phyloP scores from a whole-genome alignment of 2,888 invertebrate species.

The Rhagium mordax region DNA sequence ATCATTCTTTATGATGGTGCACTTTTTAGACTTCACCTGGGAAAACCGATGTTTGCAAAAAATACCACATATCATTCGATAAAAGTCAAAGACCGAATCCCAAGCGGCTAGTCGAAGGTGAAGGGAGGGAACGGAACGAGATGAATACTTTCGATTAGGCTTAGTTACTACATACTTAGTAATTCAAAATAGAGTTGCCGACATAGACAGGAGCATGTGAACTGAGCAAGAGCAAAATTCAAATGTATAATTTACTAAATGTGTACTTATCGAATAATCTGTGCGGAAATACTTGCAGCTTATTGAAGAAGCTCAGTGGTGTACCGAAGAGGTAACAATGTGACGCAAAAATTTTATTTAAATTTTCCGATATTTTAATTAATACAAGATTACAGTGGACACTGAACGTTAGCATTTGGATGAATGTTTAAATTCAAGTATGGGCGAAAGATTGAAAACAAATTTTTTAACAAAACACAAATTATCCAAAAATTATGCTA shows the following conservation, averaged over 20 bases:
- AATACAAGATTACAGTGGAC: too few species aligned
- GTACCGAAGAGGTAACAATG: too few species aligned
- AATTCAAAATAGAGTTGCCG: conserved; percentile 26
- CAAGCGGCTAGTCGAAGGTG: neutral
- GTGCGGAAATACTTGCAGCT: conserved; percentile 4
- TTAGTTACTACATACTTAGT: conserved; percentile 21
- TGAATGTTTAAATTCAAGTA: too few species aligned
- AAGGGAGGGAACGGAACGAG: conserved; percentile 8
- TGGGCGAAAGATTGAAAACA: too few species aligned
- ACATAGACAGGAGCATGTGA: conserved; percentile 27
- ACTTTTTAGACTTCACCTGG: neutral
- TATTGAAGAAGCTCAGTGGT: neutral
- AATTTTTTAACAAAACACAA: too few species aligned
- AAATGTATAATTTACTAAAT: conserved; percentile 38
- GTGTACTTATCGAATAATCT: conserved; percentile 32
- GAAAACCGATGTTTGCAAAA: conserved; percentile 1
- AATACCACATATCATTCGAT: neutral
- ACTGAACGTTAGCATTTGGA: too few species aligned
- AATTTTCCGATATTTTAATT: too few species aligned
- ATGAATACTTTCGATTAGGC: conserved; percentile 11
- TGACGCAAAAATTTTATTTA: neutral
- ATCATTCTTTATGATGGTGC: neutral
- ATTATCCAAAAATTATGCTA: too few species aligned
- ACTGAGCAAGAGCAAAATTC: conserved; percentile 26
- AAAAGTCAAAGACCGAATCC: conserved; percentile 2